Conservation (phyloP, 2,113 vertebrate genomes). For the Ahaetulla prasina region DNA sequence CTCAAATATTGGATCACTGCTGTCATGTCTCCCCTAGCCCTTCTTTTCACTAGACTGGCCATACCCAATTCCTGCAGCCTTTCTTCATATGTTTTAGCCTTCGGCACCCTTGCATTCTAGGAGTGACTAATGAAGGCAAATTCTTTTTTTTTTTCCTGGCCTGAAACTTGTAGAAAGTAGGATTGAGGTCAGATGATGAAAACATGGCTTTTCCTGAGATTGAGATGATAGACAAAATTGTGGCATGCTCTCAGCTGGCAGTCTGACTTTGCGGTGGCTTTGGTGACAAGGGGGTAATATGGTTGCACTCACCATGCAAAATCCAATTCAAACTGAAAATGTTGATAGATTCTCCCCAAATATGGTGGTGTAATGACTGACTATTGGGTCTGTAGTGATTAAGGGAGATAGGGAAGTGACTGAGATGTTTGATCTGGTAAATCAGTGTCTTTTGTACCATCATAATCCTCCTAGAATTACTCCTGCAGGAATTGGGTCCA, state of each 20-base stretch:
- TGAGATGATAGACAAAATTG: neutral
- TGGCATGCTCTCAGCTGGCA: neutral
- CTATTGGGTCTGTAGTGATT: neutral
- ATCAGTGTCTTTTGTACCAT: neutral
- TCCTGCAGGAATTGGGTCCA: no score
- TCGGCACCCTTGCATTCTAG: neutral
- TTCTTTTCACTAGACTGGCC: no score
- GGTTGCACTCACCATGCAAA: neutral
- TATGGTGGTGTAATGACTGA: neutral
- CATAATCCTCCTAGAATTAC: no score
- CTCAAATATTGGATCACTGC: no score
- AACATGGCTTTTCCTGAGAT: neutral
- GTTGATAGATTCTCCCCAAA: neutral
- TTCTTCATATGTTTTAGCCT: no score
- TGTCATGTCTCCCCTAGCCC: no score
- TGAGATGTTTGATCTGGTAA: neutral
- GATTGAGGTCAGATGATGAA: neutral
- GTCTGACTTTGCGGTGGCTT: neutral
- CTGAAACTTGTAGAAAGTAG: neutral
- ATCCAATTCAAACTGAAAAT: neutral
- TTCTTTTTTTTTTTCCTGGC: neutral
- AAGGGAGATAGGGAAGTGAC: neutral
- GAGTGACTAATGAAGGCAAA: neutral
- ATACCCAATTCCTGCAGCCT: no score
- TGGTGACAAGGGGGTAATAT: neutral